Evolutionary conservation across 2,113 vertebrate species (phyloP).

Genomic region (Dendrocopos noguchii): DNA sequence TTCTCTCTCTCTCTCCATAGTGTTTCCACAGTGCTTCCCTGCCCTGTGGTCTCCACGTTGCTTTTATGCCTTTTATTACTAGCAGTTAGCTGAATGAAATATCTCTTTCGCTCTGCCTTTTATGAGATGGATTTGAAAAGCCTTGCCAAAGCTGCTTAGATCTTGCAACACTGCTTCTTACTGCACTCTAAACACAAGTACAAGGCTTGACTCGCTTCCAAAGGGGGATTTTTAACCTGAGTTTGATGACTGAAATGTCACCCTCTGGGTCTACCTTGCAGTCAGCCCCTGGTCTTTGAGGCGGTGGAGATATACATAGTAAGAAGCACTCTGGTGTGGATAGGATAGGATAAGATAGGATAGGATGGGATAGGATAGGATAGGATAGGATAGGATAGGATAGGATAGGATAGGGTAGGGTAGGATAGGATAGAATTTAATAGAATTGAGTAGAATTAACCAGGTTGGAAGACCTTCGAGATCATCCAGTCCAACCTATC

Average conservation of each 20-base stretch:
- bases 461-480: too few species aligned
- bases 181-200: background rate
- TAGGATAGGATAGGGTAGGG: too few species aligned
- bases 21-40: background rate
- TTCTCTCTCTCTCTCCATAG: too few species aligned
- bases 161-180: background rate
- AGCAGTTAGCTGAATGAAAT: background rate
- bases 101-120: background rate
- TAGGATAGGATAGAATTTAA: too few species aligned
- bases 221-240: background rate
- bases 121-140: background rate
- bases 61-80: constrained; percentile 18
- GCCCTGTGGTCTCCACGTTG: background rate
- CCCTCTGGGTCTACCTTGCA: background rate
- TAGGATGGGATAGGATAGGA: too few species aligned
- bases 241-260: background rate
- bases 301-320: rapidly evolving
- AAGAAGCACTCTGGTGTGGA: background rate
- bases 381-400: too few species aligned
- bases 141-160: background rate
- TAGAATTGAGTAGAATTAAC: too few species aligned
- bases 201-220: background rate
- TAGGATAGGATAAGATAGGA: too few species aligned
- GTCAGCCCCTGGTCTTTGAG: background rate
- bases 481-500: too few species aligned